Percentiles rank a stretch among this genome's conserved stretches.
These are phyloP conservation scores for Riparia riparia DNA, from an alignment of 2,113 vertebrate species.

Conservation along the genomic window DNA sequence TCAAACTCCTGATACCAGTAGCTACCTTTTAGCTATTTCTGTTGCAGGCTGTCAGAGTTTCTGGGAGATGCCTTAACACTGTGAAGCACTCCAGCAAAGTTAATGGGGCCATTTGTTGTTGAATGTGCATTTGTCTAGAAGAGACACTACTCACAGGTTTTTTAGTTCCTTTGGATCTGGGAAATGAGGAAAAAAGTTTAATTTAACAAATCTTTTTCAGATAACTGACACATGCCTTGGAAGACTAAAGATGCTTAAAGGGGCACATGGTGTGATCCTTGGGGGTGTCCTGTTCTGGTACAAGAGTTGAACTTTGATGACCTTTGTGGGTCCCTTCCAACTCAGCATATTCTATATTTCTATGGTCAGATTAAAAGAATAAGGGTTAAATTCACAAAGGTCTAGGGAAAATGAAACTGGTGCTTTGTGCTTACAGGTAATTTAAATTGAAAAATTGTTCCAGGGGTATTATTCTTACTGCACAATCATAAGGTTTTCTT, in stretches of 20 bases:
- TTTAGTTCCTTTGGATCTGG: not conserved
- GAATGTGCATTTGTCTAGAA: not conserved
- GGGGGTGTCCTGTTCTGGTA: not conserved
- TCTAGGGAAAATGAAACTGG: not conserved
- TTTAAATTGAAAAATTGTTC: not conserved
- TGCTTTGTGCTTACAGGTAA: not conserved
- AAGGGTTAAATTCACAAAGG: not conserved
- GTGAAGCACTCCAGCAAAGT: not conserved
- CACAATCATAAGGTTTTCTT: not conserved
- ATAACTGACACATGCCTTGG: not conserved
- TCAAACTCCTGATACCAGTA: not conserved
- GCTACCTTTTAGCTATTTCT: not conserved
- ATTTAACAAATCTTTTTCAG: not conserved
- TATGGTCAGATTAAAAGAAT: not conserved
- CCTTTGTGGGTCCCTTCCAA: not conserved
- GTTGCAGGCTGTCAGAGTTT: not conserved
- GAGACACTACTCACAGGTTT: not conserved
- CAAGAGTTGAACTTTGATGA: not conserved
- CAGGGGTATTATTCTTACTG: not conserved
- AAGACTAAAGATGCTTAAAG: not conserved
- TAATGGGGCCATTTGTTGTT: not conserved
- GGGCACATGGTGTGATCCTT: not conserved
- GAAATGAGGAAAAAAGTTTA: not conserved
- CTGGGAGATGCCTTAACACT: not conserved
- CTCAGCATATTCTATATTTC: not conserved